Conservation (phyloP, 2,113 vertebrate genomes). For the Holacanthus passer region DNA sequence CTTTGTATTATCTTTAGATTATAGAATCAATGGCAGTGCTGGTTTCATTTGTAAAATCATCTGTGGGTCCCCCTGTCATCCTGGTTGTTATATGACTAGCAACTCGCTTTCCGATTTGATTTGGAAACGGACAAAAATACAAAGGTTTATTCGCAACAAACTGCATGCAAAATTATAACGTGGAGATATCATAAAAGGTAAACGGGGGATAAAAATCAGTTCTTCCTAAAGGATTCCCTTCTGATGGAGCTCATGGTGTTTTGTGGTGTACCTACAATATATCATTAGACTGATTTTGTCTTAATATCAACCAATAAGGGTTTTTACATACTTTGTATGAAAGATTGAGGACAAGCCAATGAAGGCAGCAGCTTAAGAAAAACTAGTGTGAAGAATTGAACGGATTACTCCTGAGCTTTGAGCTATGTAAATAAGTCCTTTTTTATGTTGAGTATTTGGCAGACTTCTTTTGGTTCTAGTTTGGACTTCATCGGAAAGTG, state of each 20-base stretch:
- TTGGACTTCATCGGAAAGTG: slow-evolving; percentile 89
- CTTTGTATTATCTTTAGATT: slow-evolving; percentile 92
- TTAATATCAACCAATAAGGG: slow-evolving; percentile 84
- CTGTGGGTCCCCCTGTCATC: slow-evolving; percentile 88
- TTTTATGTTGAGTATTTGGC: slow-evolving; percentile 85
- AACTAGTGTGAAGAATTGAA: slow-evolving; percentile 83
- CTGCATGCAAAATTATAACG: slow-evolving; percentile 83
- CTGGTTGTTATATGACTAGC: slow-evolving; percentile 87
- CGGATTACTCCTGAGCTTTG: slow-evolving; percentile 92
- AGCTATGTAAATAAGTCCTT: slow-evolving; percentile 97
- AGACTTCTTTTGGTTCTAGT: slow-evolving; percentile 72
- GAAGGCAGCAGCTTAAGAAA: slow-evolving; percentile 70
- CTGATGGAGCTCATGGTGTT: slow-evolving; percentile 94
- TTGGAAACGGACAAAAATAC: slow-evolving; percentile 80
- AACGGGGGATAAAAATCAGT: slow-evolving; percentile 91
- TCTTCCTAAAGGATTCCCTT: slow-evolving; percentile 97
- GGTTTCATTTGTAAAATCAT: slow-evolving; percentile 94
- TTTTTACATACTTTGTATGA: slow-evolving; percentile 85
- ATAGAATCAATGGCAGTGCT: slow-evolving; percentile 90
- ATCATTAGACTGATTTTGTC: slow-evolving; percentile 95
- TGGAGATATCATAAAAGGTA: slow-evolving; percentile 86
- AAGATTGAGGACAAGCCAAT: slow-evolving; percentile 65
- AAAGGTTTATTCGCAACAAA: slow-evolving; percentile 78
- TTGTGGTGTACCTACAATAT: slow-evolving; percentile 94
- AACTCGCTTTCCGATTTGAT: slow-evolving; percentile 90